Base-by-base conservation (phyloP, 1,140 invertebrate genomes). In the Hyposmocoma kahamanoa region DNA sequence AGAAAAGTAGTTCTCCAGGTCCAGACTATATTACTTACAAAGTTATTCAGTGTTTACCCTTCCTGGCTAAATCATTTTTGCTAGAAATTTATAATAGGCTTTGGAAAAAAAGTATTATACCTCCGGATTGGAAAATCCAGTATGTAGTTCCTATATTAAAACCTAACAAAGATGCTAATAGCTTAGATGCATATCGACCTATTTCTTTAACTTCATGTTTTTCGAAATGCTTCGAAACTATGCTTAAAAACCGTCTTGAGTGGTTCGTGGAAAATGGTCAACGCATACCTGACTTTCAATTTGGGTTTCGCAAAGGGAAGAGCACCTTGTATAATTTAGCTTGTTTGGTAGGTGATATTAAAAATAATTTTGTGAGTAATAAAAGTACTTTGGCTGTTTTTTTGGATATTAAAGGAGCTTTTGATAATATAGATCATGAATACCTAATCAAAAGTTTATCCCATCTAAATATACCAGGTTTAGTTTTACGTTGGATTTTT, bases 331-430 rank as follows among this genome's bases (percentile, higher is more conserved):
- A 47, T 38, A 47, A 34, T 24, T 22, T 47, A 17, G 11, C 3
- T 15, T 36, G 32, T 47, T 22, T 47, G 4, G 24, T 34, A 6
- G 19, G 30, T 17, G 45, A 47, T 15, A 47, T 47, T 17, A 28
- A 20, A 24, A 1, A 10, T 9, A 34, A 20, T 2, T 38, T 47
- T 15, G n/a, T 9, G 11, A 47, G 24, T 38, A 47, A 47, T 11
- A 15, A 47, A 38, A 38, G 15, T 13, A 47, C 45, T 17, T 47
- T 47, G 38, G 22, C 45, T 1, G 45, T 47, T 38, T 47, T 47
- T 38, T 18, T 47, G 24, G 45, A 47, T 18, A 38, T 47, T 24
- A 47, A 47, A 38, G 45, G 45, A n/a, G 45, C 45, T 11, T 38
- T 47, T 38, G 45, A 47, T 21, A 47, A 47, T 21, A 47, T 47